Evolutionary conservation across 1,140 invertebrate genomes (phyloP).

Genomic region (Drosophila tsacasi): DNA sequence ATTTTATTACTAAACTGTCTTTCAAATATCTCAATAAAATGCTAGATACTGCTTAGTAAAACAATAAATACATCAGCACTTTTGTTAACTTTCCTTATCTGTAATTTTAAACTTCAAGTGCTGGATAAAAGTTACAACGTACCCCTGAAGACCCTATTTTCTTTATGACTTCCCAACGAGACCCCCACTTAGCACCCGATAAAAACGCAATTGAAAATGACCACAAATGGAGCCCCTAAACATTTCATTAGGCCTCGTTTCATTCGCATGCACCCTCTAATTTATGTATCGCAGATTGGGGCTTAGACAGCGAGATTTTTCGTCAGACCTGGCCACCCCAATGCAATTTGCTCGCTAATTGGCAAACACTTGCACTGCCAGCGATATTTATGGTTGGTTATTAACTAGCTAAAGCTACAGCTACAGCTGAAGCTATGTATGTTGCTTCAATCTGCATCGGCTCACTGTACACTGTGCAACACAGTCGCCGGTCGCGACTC

Average conservation of each 20-base stretch:
- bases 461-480: slow-evolving; percentile 25
- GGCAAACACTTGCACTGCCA: slow-evolving; percentile 75
- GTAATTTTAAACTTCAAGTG: background rate
- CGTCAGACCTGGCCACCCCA: slow-evolving; percentile 35
- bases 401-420: slow-evolving; percentile 47
- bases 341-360: slow-evolving; percentile 74
- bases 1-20: too few species aligned
- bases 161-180: slow-evolving; percentile 16
- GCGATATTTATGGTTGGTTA: slow-evolving; percentile 72
- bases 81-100: background rate
- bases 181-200: slow-evolving; percentile 58
- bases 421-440: too few species aligned
- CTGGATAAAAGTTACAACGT: background rate
- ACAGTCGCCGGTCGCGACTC: slow-evolving; percentile 30
- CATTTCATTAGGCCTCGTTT: slow-evolving; percentile 36
- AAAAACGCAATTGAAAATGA: slow-evolving; percentile 47
- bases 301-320: slow-evolving; percentile 35
- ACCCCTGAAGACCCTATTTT: slow-evolving; percentile 8
- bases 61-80: background rate
- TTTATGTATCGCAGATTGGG: slow-evolving; percentile 53
- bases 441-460: slow-evolving; percentile 31
- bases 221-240: slow-evolving; percentile 14
- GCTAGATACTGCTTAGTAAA: too few species aligned
- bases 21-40: background rate
- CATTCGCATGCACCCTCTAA: slow-evolving; percentile 51